A percentile compares a stretch with the other conserved stretches of the same genome.
Conservation (phyloP, 35 echinoderm and acorn worm genomes). For the Amphiura filiformis region DNA sequence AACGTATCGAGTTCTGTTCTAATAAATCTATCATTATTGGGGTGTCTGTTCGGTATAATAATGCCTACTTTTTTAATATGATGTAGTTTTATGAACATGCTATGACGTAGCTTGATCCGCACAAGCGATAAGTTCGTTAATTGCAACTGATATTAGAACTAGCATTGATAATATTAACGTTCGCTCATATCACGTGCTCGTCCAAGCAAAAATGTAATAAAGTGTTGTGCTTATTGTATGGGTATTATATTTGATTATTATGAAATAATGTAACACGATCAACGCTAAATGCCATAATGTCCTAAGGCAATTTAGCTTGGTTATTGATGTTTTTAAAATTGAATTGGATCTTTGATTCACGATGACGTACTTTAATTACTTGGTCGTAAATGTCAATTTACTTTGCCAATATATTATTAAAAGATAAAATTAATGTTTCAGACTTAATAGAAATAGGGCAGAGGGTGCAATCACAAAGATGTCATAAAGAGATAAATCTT, state of each 20-base stretch:
- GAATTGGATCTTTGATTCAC: neutral
- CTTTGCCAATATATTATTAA: conserved; percentile 13
- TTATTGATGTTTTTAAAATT: conserved; percentile 8
- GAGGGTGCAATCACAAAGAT: neutral
- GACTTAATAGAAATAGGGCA: neutral
- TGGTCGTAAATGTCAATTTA: neutral
- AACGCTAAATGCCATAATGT: neutral
- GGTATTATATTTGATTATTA: conserved; percentile 13
- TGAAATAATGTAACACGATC: conserved; percentile 1
- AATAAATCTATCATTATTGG: conserved; percentile 4
- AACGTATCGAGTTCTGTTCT: neutral
- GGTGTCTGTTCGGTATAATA: no score
- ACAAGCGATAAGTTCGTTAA: neutral
- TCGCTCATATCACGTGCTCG: neutral
- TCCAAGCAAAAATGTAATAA: neutral
- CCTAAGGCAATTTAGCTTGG: neutral
- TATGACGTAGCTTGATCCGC: neutral
- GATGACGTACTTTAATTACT: neutral
- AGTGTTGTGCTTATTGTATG: conserved; percentile 3
- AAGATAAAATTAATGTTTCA: neutral
- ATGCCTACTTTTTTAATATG: neutral
- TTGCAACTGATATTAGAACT: conserved; percentile 1
- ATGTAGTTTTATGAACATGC: neutral
- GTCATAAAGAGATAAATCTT: no score
- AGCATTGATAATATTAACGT: neutral